These are phyloP conservation scores for Seriola aureovittata DNA, from an alignment of 2,113 vertebrate species.

Conservation along the genomic window DNA sequence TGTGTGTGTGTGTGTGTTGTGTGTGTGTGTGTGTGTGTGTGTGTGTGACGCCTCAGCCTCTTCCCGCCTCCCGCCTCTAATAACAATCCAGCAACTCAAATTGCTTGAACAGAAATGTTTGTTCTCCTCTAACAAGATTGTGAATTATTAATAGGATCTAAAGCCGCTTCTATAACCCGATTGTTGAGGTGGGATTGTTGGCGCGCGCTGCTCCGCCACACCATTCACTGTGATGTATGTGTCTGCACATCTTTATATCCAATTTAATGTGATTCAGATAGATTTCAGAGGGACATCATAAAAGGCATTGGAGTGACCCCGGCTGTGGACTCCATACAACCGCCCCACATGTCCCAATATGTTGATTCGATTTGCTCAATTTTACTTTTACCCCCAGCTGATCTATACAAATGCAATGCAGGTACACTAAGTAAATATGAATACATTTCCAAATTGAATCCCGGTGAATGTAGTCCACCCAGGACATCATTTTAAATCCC, in stretches of 20 bases:
- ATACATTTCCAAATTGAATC: constrained; percentile 84
- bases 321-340: constrained; percentile 64
- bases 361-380: constrained; percentile 82
- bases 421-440: constrained; percentile 87
- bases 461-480: constrained; percentile 78
- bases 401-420: constrained; percentile 86
- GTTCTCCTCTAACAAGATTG: constrained; percentile 88
- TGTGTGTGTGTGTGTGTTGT: background rate
- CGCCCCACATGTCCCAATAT: constrained; percentile 65
- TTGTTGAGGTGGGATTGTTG: constrained; percentile 87
- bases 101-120: constrained; percentile 88
- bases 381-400: constrained; percentile 76
- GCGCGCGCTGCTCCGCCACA: constrained; percentile 78
- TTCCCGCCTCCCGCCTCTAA: constrained; percentile 60
- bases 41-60: constrained; percentile 9
- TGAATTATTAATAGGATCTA: constrained; percentile 89
- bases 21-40: too few relatives aligned
- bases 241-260: constrained; percentile 88
- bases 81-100: constrained; percentile 83
- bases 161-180: constrained; percentile 84
- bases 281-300: constrained; percentile 88
- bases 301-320: constrained; percentile 82
- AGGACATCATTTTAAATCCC: constrained; percentile 83
- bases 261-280: constrained; percentile 87
- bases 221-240: constrained; percentile 88